These are phyloP conservation scores for Cygnus olor DNA, from an alignment of 2,797 vertebrate species.

Conservation along the genomic window DNA sequence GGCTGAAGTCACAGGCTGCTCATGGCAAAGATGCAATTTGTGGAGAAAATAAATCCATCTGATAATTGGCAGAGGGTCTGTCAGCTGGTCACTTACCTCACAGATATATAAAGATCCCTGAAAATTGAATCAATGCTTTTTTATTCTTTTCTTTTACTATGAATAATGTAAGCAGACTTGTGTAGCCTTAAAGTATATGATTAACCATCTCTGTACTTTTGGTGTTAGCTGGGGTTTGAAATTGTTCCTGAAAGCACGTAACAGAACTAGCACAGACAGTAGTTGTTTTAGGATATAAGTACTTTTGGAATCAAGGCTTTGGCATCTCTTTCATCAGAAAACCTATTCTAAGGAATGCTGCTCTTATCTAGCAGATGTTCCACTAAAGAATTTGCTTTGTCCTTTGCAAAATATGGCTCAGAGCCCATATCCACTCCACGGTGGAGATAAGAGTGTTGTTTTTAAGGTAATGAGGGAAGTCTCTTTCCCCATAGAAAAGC, in stretches of 20 bases:
- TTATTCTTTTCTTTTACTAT: not conserved
- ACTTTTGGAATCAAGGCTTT: conserved; percentile 38
- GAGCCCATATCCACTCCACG: conserved; percentile 2
- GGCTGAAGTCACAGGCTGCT: not conserved
- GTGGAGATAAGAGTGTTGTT: conserved; percentile 43
- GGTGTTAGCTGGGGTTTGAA: not conserved
- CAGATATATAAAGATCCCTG: not conserved
- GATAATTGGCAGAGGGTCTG: not conserved
- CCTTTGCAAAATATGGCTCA: conserved; percentile 50
- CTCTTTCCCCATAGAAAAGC: conserved; percentile 1
- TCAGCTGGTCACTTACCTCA: not conserved
- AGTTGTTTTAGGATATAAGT: conserved; percentile 1
- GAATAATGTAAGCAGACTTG: not conserved
- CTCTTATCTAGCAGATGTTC: conserved; percentile 58
- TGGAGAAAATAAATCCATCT: not conserved
- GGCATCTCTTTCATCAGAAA: conserved; percentile 55
- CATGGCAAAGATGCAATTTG: not conserved
- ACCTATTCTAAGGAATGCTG: conserved; percentile 49
- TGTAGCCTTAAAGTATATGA: not conserved
- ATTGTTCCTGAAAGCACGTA: not conserved
- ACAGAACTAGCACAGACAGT: not conserved
- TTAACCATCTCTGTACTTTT: not conserved
- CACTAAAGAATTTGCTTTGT: conserved; percentile 48
- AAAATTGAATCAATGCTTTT: not conserved
- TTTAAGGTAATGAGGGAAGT: conserved; percentile 48